Evolutionary conservation across 2,888 invertebrate genomes (phyloP), one percentile per base, ranked within the genome.

Genomic region (Neria commutata): DNA sequence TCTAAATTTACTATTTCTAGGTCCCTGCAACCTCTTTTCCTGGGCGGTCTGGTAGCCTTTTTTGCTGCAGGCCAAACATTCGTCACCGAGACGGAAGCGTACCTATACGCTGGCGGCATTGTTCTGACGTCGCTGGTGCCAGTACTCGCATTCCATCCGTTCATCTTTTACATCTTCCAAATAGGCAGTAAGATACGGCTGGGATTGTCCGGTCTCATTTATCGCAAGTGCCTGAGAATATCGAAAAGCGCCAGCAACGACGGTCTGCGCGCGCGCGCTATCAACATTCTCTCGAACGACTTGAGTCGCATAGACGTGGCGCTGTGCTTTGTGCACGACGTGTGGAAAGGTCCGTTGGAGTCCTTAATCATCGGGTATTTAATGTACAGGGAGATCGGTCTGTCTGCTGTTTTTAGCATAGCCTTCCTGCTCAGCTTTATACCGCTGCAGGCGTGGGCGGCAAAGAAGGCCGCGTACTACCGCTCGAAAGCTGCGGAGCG

Each of bases 201-300:
- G 0, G 89, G 89, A 0, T 85, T 88, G 52, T 89, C 90, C 51
- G 87, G 90, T 0, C 81, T 92, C n/a, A 85, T 93, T 54, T 92
- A 90, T 72, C 84, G 89, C 64, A 92, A 92, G 65, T 85, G 86
- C 10, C 78, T 88, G 40, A 84, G 85, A 64, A 83, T 95, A 33
- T 92, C 91, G 56, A 91, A 91, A 79, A 89, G 89, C 5, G 92
- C 95, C 1, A 83, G 95, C 50, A 91, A 91, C 5, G 89, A 94
- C 77, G 95, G 95, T 0, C 91, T 84, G 80, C 92, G 87, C 69
- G 96, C 83, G 0, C 85, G 86, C 63, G 86, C 87, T 61, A 94
- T 97, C 26, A 97, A 97, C 79, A 86, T 98, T n/a, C 84, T 98
- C 58, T 95, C 97, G 1, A 98, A 97, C 76, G 98, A 98, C 81